Evolutionary conservation across 1,140 invertebrate species (phyloP), one percentile per base, ranked within the genome.

Genomic region (Drosophila teissieri): DNA sequence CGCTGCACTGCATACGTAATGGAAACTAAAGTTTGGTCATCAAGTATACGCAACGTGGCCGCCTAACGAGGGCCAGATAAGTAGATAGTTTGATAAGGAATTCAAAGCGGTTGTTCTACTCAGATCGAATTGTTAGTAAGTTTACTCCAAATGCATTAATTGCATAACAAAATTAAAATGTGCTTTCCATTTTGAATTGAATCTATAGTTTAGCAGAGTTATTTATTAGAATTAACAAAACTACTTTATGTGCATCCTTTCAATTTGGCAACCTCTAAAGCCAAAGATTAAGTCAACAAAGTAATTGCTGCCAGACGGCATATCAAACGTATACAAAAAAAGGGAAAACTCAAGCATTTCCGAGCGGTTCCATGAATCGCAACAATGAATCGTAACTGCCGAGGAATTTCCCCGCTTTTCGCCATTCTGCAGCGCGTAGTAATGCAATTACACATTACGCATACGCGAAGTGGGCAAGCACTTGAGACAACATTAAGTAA

Each of bases 401-500:
- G 14, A 6, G 45, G 27, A 24, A 51, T 51, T 51, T 34, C 48
- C 48, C n/a, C 6, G n/a, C 24, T 10, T 17, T 42, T 56, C 6
- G 15, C 11, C 36, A 17, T n/a, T 45, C 17, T 45, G 12, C 12
- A 64, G 44, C n/a, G 8, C 37, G 24, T 31, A 15, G 45, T 67
- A 70, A 68, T 31, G 40, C 51, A 51, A 57, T 57, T 69, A 57
- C 46, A 60, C 39, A 73, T 61, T 61, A 73, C 54, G 67, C 64
- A 72, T 56, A 72, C 68, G 68, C 65, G 31, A 27, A 15, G 19
- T 49, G 51, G 65, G 36, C 42, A 22, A 48, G 37, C 65, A 64
- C 72, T 74, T 55, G 72, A 74, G 72, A 74, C 72, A 74, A 64
- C 72, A 74, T 75, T 74, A 51, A 60, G 64, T 65, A 46, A 74